These are phyloP conservation scores for Epinephelus malabaricus DNA, from an alignment of 2,797 vertebrate genomes.

Conservation along the genomic window DNA sequence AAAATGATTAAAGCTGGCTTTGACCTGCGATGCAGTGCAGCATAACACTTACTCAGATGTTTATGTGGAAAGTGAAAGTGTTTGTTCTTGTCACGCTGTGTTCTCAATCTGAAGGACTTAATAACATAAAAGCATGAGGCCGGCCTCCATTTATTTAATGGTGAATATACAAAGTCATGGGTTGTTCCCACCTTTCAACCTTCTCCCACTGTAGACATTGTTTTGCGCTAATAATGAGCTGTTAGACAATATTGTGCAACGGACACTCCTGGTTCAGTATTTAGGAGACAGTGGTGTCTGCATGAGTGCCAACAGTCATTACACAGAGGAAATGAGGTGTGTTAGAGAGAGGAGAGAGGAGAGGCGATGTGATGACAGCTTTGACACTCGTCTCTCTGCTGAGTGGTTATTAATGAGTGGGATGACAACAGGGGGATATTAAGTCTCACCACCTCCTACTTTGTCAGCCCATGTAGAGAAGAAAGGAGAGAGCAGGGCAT, in stretches of 20 bases:
- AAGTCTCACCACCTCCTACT: conserved; percentile 15
- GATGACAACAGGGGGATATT: conserved; percentile 31
- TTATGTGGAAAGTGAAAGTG: not conserved
- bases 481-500: not conserved
- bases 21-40: not conserved
- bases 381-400: conserved; percentile 30
- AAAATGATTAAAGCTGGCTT: conserved; percentile 21
- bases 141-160: conserved; percentile 10
- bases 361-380: conserved; percentile 29
- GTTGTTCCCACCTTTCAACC: not conserved
- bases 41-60: not conserved
- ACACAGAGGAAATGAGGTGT: conserved; percentile 44
- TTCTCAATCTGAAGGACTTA: not conserved
- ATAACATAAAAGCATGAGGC: not conserved
- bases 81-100: not conserved
- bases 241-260: conserved; percentile 2
- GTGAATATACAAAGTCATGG: not conserved
- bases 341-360: conserved; percentile 14
- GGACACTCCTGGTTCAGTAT: conserved; percentile 19
- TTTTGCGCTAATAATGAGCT: conserved; percentile 23
- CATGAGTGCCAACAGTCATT: conserved; percentile 22
- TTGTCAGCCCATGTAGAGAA: not conserved
- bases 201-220: not conserved
- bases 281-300: not conserved
- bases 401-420: conserved; percentile 44